Conservation (phyloP, 2,113 vertebrate species). For the Steatornis caripensis region DNA sequence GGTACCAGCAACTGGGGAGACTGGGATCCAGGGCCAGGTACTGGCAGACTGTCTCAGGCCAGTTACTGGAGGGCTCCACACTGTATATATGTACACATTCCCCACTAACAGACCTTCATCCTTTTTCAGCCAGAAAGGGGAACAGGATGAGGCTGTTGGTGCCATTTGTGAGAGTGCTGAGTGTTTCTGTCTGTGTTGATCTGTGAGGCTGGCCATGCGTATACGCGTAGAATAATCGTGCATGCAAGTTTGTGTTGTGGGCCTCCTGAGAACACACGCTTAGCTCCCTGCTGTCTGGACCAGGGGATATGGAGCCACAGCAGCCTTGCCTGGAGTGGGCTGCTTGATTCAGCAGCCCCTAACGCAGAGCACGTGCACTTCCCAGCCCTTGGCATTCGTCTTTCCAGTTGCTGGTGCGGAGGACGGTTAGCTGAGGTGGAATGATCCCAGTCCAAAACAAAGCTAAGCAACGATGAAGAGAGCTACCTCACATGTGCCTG, state of each 20-base stretch:
- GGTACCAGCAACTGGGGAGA: neutral
- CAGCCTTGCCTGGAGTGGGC: neutral
- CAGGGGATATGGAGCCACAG: neutral
- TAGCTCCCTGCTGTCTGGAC: neutral
- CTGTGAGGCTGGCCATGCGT: neutral
- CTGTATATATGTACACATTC: neutral
- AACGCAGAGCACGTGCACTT: neutral
- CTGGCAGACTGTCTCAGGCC: neutral
- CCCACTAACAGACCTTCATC: neutral
- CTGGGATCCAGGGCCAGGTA: neutral
- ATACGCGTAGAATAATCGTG: rapidly evolving
- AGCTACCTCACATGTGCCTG: neutral
- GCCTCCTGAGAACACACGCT: neutral
- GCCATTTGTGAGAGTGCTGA: neutral
- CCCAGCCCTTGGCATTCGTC: neutral
- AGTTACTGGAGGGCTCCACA: neutral
- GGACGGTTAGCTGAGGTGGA: neutral
- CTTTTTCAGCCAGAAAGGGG: neutral
- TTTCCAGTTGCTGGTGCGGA: neutral
- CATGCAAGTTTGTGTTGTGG: neutral
- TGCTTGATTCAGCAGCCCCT: neutral
- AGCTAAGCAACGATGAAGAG: neutral
- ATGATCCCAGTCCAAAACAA: neutral
- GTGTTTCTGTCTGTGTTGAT: neutral
- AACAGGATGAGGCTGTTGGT: neutral